Percentiles rank a stretch among this genome's conserved stretches.
Evolutionary conservation across 2,797 vertebrate genomes (phyloP).

Genomic region (Ammospiza maritima): DNA sequence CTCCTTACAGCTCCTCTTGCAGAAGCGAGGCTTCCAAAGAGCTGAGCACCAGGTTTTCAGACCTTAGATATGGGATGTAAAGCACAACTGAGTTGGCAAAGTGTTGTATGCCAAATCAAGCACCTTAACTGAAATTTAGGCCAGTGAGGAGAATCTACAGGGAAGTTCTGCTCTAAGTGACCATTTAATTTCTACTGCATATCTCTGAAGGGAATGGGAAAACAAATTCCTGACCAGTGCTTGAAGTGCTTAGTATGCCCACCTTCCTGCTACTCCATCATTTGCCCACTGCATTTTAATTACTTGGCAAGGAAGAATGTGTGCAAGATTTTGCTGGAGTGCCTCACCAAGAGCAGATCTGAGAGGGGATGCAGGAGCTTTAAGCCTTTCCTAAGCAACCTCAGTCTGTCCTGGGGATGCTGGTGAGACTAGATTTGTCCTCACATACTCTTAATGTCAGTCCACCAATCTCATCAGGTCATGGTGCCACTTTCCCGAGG

Average conservation of each 20-base stretch:
- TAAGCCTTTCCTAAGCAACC: not conserved
- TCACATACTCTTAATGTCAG: not conserved
- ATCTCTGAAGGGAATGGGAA: not conserved
- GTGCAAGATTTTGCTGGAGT: not conserved
- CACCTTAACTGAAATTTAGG: not conserved
- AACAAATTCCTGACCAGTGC: not conserved
- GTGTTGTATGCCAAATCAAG: not conserved
- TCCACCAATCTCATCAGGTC: rapidly evolving
- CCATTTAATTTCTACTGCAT: not conserved
- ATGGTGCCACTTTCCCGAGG: not conserved
- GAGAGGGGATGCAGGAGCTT: not conserved
- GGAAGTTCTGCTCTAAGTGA: not conserved
- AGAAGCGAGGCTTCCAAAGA: not conserved
- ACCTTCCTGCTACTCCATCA: not conserved
- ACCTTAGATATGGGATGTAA: not conserved
- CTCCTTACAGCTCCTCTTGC: not conserved
- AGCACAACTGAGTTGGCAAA: not conserved
- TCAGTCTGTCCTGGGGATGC: not conserved
- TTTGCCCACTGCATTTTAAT: not conserved
- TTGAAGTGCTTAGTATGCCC: not conserved
- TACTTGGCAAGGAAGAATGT: no score
- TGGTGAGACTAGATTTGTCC: not conserved
- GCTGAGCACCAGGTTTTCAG: not conserved
- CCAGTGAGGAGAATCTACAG: not conserved
- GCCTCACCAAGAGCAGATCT: not conserved